phyloP scores from a whole-genome alignment of 2,797 vertebrate genomes.

The Alauda arvensis region DNA sequence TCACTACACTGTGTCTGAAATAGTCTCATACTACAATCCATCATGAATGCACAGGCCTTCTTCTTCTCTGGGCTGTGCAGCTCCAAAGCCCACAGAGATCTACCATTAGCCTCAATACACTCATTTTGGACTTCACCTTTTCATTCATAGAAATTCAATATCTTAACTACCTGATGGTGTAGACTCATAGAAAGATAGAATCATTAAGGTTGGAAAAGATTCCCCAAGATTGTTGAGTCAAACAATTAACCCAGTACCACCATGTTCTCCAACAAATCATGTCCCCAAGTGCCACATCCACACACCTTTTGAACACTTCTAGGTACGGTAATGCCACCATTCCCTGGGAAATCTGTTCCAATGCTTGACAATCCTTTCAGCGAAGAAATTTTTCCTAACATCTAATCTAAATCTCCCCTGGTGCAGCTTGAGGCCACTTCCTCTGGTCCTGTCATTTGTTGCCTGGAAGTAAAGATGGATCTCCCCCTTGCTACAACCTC shows the following conservation, averaged over 20 bases:
- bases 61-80: neutral
- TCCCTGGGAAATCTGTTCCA: neutral
- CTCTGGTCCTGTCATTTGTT: neutral
- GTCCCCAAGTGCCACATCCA: neutral
- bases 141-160: neutral
- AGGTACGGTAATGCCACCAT: accelerated
- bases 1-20: neutral
- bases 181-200: neutral
- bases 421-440: neutral
- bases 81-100: neutral
- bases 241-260: neutral
- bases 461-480: too few species aligned
- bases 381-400: neutral
- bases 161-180: neutral
- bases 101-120: neutral
- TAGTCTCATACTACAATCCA: neutral
- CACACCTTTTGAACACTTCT: neutral
- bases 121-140: neutral
- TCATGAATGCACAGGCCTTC: neutral
- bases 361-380: neutral
- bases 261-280: accelerated
- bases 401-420: neutral
- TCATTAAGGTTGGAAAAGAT: neutral
- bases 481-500: accelerated
- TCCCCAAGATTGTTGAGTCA: neutral